phyloP scores from a whole-genome alignment of 2,888 invertebrate species.

The Oscheius sp. region DNA sequence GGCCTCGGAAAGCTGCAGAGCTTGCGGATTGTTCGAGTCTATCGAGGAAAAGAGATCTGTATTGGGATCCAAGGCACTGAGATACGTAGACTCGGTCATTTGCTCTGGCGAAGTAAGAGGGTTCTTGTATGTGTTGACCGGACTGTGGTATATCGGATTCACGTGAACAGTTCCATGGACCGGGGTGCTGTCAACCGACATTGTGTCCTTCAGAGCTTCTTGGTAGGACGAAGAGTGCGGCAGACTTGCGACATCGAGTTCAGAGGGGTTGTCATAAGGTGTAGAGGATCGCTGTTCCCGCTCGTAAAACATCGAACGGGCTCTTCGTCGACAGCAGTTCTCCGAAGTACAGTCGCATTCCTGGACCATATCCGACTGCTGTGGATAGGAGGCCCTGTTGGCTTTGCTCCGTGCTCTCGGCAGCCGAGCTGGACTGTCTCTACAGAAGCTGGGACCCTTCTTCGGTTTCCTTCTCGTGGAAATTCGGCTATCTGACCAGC shows the following conservation, averaged over 20 bases:
- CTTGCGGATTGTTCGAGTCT: conserved; percentile 27
- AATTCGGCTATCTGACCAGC: conserved; percentile 66
- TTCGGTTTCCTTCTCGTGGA: conserved; percentile 41
- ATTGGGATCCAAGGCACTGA: conserved; percentile 34
- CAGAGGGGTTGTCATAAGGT: conserved; percentile 46
- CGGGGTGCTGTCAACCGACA: conserved; percentile 1
- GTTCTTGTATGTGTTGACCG: conserved; percentile 46
- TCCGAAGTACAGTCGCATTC: conserved; percentile 35
- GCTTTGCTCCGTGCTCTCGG: conserved; percentile 50
- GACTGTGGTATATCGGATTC: conserved; percentile 51
- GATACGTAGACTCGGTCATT: conserved; percentile 14
- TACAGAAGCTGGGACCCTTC: conserved; percentile 40
- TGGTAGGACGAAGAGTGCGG: conserved; percentile 54
- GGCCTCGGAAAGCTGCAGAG: background rate
- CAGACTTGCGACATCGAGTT: conserved; percentile 28
- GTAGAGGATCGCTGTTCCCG: conserved; percentile 41
- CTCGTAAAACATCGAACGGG: conserved; percentile 23
- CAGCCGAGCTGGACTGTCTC: conserved; percentile 56
- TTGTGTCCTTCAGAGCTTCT: conserved; percentile 47
- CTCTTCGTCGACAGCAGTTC: conserved; percentile 35
- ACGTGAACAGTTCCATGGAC: conserved; percentile 31
- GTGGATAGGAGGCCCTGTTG: conserved; percentile 47
- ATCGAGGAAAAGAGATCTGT: conserved; percentile 42
- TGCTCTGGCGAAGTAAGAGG: conserved; percentile 36
- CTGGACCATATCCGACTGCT: conserved; percentile 7